Percentiles rank a stretch among this genome's conserved stretches.
Conservation (phyloP, 2,888 invertebrate species). For the Julus scanicus region DNA sequence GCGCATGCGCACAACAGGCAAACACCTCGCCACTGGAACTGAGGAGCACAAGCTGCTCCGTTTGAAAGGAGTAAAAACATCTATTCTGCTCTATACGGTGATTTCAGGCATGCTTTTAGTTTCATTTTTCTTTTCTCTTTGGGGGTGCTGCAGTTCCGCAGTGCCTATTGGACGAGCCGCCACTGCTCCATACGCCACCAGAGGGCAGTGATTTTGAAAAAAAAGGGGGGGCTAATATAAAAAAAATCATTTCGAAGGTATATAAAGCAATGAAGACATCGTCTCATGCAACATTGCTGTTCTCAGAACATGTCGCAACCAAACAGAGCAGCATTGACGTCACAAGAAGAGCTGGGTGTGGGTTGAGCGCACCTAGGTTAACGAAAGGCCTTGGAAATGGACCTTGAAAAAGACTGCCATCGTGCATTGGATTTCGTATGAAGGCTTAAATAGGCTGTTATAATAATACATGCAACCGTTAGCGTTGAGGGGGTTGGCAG, state of each 20-base stretch:
- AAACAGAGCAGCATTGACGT: not conserved
- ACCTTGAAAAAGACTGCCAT: slow-evolving; percentile 30
- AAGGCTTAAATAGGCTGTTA: not conserved
- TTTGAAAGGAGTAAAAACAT: too few relatives aligned
- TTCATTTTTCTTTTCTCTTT: too few relatives aligned
- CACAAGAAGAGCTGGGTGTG: not conserved
- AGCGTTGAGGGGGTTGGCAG: not conserved
- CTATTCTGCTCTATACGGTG: too few relatives aligned
- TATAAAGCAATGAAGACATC: not conserved
- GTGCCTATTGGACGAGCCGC: too few relatives aligned
- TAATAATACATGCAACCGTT: slow-evolving; percentile 36
- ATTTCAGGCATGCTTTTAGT: not conserved
- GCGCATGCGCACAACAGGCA: too few relatives aligned
- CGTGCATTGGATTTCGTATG: slow-evolving; percentile 16
- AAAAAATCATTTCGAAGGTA: too few relatives aligned
- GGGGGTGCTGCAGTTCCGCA: too few relatives aligned
- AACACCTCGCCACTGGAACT: too few relatives aligned
- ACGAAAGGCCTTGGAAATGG: slow-evolving; percentile 21
- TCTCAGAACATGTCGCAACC: slow-evolving; percentile 15
- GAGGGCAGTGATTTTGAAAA: too few relatives aligned
- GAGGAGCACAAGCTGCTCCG: too few relatives aligned
- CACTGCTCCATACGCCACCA: too few relatives aligned
- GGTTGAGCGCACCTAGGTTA: slow-evolving; percentile 34
- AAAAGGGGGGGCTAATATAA: too few relatives aligned
- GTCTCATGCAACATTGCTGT: not conserved